These are phyloP conservation scores for Bombylius major DNA, from an alignment of 2,888 invertebrate species.

Conservation along the genomic window DNA sequence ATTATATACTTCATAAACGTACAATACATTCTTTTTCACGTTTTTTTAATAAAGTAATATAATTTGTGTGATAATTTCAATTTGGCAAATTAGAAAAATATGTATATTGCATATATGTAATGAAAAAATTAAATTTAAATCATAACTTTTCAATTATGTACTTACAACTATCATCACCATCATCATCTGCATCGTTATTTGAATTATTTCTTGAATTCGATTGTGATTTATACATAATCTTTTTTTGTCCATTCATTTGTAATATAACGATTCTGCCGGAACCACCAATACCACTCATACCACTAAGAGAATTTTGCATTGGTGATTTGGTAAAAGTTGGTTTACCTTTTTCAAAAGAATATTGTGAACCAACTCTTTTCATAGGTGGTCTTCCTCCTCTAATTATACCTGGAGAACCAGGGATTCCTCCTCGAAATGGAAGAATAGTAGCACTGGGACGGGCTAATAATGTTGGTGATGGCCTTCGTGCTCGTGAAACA, in stretches of 20 bases:
- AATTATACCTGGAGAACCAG: background rate
- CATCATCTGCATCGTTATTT: background rate
- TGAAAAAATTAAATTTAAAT: too few relatives aligned
- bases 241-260: background rate
- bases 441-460: background rate
- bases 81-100: too few relatives aligned
- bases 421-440: background rate
- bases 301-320: too few relatives aligned
- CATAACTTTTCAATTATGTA: background rate
- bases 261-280: background rate
- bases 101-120: too few relatives aligned
- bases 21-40: too few relatives aligned
- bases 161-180: background rate
- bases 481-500: background rate
- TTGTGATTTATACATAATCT: background rate
- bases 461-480: background rate
- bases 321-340: background rate
- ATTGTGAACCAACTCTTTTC: background rate
- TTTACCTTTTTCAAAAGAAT: background rate
- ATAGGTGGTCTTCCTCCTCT: background rate
- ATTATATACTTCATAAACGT: too few relatives aligned
- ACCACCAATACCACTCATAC: background rate
- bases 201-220: background rate
- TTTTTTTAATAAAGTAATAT: too few relatives aligned
- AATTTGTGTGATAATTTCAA: too few relatives aligned